phyloP scores from a whole-genome alignment of 2,113 vertebrate species.

The Aphelocoma coerulescens region DNA sequence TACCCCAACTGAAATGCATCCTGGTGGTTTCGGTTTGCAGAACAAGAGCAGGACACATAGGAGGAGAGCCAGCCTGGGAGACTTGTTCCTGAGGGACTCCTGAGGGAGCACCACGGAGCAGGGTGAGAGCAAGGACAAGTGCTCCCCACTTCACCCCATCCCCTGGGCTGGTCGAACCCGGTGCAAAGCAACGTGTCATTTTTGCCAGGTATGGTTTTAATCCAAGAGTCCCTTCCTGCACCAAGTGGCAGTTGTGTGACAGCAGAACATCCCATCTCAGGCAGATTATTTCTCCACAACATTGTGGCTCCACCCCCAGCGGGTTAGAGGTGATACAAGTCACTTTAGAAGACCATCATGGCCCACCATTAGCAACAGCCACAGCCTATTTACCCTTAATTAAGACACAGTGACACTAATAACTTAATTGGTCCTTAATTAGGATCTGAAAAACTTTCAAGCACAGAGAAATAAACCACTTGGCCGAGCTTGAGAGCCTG shows the following conservation, averaged over 20 bases:
- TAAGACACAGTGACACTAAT: not conserved
- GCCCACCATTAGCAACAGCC: not conserved
- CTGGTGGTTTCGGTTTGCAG: not conserved
- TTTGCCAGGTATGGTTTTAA: not conserved
- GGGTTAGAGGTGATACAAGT: not conserved
- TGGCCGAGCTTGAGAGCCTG: not conserved
- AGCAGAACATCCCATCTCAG: not conserved
- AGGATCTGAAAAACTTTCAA: not conserved
- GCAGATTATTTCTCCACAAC: not conserved
- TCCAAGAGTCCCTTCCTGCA: not conserved
- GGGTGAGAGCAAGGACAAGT: not conserved
- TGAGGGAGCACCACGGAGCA: accelerated
- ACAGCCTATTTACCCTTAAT: not conserved
- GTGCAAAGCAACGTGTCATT: accelerated
- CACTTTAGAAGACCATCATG: not conserved
- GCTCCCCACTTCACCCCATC: not conserved
- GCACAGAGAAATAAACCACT: not conserved
- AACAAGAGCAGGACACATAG: not conserved
- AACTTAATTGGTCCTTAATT: not conserved
- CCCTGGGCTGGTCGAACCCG: not conserved
- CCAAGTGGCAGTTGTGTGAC: not conserved
- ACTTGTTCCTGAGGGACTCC: not conserved
- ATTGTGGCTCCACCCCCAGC: not conserved
- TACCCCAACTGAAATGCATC: not conserved
- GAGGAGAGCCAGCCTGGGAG: not conserved